A percentile compares a stretch with the other conserved stretches of the same genome.
Evolutionary conservation across 37 sponge, comb jelly and placozoan species (phyloP).

Genomic region (Tethya wilhelma): DNA sequence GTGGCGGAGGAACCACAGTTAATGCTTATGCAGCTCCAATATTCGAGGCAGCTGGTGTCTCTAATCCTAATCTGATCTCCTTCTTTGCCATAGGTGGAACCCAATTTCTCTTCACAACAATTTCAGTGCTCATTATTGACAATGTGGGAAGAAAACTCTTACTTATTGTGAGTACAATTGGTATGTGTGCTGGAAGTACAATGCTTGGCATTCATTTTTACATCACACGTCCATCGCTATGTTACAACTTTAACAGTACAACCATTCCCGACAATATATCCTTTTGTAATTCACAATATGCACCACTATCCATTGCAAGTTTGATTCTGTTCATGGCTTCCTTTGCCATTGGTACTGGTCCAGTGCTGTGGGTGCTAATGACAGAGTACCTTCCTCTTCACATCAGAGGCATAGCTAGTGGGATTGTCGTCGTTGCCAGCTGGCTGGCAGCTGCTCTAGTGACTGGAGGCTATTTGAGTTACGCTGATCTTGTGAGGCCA

Average conservation of each 20-base stretch:
- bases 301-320: constrained; percentile 22
- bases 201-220: constrained; percentile 49
- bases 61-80: constrained; percentile 4
- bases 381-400: constrained; percentile 70
- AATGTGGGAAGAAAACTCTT: constrained; percentile 65
- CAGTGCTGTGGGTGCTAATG: constrained; percentile 67
- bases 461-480: constrained; percentile 30
- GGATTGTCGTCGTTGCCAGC: constrained; percentile 38
- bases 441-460: constrained; percentile 52
- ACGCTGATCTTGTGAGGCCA: neutral
- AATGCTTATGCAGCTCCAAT: constrained; percentile 47
- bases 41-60: constrained; percentile 36
- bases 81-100: constrained; percentile 28
- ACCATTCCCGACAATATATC: too few species aligned
- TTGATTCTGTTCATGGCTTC: constrained; percentile 47
- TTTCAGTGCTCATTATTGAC: constrained; percentile 62
- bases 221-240: constrained; percentile 7
- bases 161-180: constrained; percentile 39
- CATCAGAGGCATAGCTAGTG: constrained; percentile 52
- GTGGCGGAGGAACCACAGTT: constrained; percentile 50
- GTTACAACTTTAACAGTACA: neutral
- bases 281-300: constrained; percentile 9
- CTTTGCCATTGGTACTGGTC: constrained; percentile 63
- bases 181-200: constrained; percentile 19
- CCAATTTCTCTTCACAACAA: constrained; percentile 7